phyloP scores from a whole-genome alignment of 2,797 vertebrate species.

The Mus spretus region DNA sequence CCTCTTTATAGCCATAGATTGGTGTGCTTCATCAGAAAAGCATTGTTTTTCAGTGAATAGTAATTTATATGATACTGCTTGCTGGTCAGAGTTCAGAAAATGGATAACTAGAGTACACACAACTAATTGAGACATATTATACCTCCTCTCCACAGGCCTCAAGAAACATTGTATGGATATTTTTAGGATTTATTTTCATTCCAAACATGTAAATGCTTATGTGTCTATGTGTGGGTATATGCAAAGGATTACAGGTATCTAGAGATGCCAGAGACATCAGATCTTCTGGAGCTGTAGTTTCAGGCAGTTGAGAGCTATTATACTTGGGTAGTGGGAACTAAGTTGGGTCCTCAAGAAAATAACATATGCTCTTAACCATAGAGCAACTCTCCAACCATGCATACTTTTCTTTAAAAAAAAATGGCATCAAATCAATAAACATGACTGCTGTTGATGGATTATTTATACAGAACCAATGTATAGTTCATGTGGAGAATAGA shows the following conservation, averaged over 20 bases:
- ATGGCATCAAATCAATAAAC: not conserved
- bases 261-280: too few relatives aligned
- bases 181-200: not conserved
- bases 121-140: not conserved
- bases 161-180: not conserved
- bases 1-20: not conserved
- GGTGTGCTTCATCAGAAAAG: not conserved
- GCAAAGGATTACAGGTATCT: not conserved
- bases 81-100: not conserved
- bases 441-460: not conserved
- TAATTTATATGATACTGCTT: not conserved
- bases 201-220: not conserved
- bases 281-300: not conserved
- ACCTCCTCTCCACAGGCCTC: not conserved
- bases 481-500: not conserved
- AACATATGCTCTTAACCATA: not conserved
- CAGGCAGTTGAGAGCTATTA: too few relatives aligned
- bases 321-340: too few relatives aligned
- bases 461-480: not conserved
- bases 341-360: not conserved
- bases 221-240: too few relatives aligned
- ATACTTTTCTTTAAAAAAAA: not conserved
- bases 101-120: not conserved
- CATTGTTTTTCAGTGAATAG: not conserved
- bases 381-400: not conserved